A percentile compares a stretch with the other conserved stretches of the same genome.
These are phyloP conservation scores for Nesidiocoris tenuis DNA, from an alignment of 2,888 invertebrate species.

Conservation along the genomic window DNA sequence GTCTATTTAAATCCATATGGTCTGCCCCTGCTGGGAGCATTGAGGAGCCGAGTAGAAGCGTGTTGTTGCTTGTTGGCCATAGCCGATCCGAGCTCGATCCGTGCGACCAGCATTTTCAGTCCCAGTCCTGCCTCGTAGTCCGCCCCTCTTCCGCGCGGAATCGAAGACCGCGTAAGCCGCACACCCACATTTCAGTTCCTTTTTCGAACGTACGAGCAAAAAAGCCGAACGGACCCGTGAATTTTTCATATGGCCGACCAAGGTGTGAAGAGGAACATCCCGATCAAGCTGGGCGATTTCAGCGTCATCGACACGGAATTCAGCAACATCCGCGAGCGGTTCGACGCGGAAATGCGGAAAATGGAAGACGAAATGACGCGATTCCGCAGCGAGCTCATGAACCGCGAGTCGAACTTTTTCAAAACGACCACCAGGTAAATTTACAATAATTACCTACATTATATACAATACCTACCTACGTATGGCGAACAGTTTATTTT, in stretches of 20 bases:
- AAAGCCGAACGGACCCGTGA: background rate
- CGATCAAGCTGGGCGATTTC: conserved; percentile 90
- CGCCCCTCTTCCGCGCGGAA: conserved; percentile 12
- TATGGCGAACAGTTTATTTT: too few species aligned
- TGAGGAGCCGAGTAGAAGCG: conserved; percentile 10
- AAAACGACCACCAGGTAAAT: conserved; percentile 82
- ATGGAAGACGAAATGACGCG: conserved; percentile 98
- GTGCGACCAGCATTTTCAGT: background rate
- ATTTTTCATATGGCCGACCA: conserved; percentile 69
- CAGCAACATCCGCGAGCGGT: conserved; percentile 90
- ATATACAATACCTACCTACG: too few species aligned
- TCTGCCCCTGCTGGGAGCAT: conserved; percentile 27
- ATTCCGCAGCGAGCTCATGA: conserved; percentile 89
- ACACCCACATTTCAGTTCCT: background rate
- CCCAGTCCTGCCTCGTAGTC: background rate
- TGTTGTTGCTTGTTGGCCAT: background rate
- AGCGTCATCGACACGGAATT: conserved; percentile 96
- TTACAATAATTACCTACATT: background rate
- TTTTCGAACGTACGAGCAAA: background rate
- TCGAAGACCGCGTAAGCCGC: background rate
- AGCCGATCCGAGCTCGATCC: too few species aligned
- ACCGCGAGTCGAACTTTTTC: conserved; percentile 88
- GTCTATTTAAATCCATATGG: conserved; percentile 49
- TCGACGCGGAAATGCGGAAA: conserved; percentile 95
- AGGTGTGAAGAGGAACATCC: conserved; percentile 83